Percentiles rank a stretch among this genome's conserved stretches.
Evolutionary conservation across 2,113 vertebrate species (phyloP).

Genomic region (Cyprinodon variegatus): DNA sequence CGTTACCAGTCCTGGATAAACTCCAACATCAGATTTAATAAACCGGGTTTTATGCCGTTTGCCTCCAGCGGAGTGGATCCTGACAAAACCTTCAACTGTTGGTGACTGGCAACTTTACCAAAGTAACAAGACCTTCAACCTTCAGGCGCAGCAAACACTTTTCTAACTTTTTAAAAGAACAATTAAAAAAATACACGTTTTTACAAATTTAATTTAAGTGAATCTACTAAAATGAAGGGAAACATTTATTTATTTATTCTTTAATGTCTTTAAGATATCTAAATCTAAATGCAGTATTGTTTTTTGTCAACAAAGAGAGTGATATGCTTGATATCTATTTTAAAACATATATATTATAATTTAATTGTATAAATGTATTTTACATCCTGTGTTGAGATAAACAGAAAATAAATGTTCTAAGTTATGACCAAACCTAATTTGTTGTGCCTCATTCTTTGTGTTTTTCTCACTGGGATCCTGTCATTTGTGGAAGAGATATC

Average conservation of each 20-base stretch:
- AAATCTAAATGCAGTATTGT: not conserved
- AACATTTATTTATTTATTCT: not conserved
- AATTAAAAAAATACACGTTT: too few species aligned
- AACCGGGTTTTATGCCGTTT: conserved; percentile 64
- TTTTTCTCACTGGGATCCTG: too few species aligned
- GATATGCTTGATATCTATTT: too few species aligned
- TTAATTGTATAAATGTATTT: too few species aligned
- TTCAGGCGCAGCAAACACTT: not conserved
- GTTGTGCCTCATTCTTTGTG: too few species aligned
- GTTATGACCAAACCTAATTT: too few species aligned
- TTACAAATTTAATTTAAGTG: too few species aligned
- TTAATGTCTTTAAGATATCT: not conserved
- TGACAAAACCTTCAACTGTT: conserved; percentile 53
- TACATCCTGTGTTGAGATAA: too few species aligned
- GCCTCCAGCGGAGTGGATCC: conserved; percentile 43
- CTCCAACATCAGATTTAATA: conserved; percentile 33
- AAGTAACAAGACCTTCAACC: not conserved
- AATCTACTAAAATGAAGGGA: too few species aligned
- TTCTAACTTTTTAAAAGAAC: not conserved
- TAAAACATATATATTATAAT: too few species aligned
- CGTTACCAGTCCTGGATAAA: conserved; percentile 84
- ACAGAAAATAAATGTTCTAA: too few species aligned
- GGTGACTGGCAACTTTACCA: not conserved
- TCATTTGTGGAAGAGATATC: too few species aligned
- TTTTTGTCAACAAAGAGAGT: not conserved